Conservation (phyloP, 2,797 vertebrate genomes). For the Arnoldichthys spilopterus region DNA sequence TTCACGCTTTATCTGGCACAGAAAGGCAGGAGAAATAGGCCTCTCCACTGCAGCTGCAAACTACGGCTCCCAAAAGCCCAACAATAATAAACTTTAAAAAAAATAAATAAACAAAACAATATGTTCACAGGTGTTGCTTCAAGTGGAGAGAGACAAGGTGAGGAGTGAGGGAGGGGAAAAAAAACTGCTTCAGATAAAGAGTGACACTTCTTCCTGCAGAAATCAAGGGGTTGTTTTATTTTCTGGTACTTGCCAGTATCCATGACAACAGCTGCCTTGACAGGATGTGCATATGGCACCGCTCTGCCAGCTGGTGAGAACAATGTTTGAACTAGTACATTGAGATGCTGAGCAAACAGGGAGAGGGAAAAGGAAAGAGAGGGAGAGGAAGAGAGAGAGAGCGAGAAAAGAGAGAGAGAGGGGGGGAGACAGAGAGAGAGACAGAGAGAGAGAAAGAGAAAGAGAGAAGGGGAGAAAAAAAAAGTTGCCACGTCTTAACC, state of each 20-base stretch:
- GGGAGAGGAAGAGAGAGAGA: constrained; percentile 21
- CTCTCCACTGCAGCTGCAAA: constrained; percentile 31
- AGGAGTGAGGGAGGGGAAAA: constrained; percentile 51
- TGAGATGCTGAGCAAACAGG: constrained; percentile 99
- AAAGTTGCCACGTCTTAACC: constrained; percentile 96
- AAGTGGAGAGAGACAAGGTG: constrained; percentile 59
- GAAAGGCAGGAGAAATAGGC: constrained; percentile 71
- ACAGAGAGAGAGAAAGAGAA: not conserved
- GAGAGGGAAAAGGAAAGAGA: constrained; percentile 36
- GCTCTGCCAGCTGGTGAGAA: constrained; percentile 99
- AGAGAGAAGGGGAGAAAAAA: not conserved
- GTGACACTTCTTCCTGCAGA: constrained; percentile 86
- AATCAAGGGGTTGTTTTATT: constrained; percentile 90
- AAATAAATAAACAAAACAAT: constrained; percentile 68
- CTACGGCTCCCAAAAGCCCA: constrained; percentile 55
- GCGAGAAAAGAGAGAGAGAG: constrained; percentile 62
- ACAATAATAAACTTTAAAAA: constrained; percentile 51
- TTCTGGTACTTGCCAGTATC: constrained; percentile 94
- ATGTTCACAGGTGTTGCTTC: constrained; percentile 73
- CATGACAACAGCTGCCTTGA: constrained; percentile 99
- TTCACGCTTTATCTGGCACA: constrained; percentile 9
- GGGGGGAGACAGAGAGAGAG: constrained; percentile 22
- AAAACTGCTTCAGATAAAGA: constrained; percentile 76
- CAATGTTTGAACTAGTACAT: constrained; percentile 99
- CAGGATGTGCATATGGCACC: constrained; percentile 97